Evolutionary conservation across 2,888 invertebrate species (phyloP).

Genomic region (Phoronis australis): DNA sequence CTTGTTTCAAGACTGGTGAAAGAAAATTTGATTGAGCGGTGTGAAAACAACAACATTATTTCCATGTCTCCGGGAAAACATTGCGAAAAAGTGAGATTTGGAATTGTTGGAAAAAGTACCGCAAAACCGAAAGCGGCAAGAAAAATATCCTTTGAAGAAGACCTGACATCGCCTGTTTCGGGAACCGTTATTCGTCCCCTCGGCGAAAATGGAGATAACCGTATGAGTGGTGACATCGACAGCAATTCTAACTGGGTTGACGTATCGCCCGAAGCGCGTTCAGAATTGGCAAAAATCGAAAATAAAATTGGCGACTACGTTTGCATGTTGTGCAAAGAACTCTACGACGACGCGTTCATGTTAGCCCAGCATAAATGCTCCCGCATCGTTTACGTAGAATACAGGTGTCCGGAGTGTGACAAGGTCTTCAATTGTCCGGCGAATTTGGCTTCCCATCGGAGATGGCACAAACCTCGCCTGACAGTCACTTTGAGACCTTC

Average conservation of each 20-base stretch:
- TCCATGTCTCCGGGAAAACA: too few relatives aligned
- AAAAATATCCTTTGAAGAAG: slow-evolving; percentile 65
- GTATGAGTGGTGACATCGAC: slow-evolving; percentile 87
- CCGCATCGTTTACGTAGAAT: slow-evolving; percentile 94
- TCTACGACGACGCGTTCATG: slow-evolving; percentile 92
- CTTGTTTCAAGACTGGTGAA: too few relatives aligned
- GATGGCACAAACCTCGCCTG: slow-evolving; percentile 79
- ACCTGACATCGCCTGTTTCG: slow-evolving; percentile 80
- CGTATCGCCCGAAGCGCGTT: slow-evolving; percentile 90
- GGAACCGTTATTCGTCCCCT: slow-evolving; percentile 79
- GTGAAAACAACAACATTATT: too few relatives aligned
- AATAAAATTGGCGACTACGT: slow-evolving; percentile 94
- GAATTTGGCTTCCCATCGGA: slow-evolving; percentile 91
- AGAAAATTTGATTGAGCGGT: too few relatives aligned
- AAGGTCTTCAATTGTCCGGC: slow-evolving; percentile 98
- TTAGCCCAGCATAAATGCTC: slow-evolving; percentile 96
- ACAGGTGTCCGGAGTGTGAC: slow-evolving; percentile 96
- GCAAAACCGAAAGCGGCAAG: slow-evolving; percentile 58
- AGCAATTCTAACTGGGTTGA: slow-evolving; percentile 93
- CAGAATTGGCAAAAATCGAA: slow-evolving; percentile 88
- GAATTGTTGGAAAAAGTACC: too few relatives aligned
- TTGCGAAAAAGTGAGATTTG: too few relatives aligned
- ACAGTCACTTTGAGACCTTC: too few relatives aligned
- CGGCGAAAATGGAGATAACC: too few relatives aligned
- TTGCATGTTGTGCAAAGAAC: slow-evolving; percentile 85